These are phyloP conservation scores for Cistogaster globosa DNA, from an alignment of 2,888 invertebrate species.

Conservation along the genomic window DNA sequence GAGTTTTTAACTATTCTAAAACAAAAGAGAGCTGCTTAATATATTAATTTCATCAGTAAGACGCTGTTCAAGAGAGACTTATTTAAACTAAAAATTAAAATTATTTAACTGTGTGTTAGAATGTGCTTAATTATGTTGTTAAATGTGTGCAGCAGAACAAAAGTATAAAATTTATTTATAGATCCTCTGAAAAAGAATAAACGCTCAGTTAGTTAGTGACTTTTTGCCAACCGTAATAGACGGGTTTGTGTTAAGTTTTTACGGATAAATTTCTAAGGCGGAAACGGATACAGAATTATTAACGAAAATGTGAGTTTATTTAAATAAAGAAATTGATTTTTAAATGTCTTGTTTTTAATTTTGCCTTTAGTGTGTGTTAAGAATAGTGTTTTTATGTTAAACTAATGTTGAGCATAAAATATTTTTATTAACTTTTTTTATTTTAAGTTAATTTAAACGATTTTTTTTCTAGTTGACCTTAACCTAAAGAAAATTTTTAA, in stretches of 20 bases:
- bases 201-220: constrained; percentile 72
- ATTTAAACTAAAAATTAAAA: too few relatives aligned
- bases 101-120: too few relatives aligned
- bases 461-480: constrained; percentile 80
- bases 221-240: constrained; percentile 78
- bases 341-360: neutral
- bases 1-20: too few relatives aligned
- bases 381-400: neutral
- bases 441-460: constrained; percentile 68
- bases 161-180: constrained; percentile 58
- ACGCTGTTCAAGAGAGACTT: too few relatives aligned
- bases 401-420: neutral
- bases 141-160: too few relatives aligned
- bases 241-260: constrained; percentile 64
- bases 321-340: neutral
- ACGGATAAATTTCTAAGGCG: constrained; percentile 54
- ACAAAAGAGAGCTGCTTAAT: too few relatives aligned
- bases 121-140: too few relatives aligned
- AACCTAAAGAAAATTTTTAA: constrained; percentile 77
- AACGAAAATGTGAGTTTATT: constrained; percentile 49
- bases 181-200: constrained; percentile 50
- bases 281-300: constrained; percentile 60
- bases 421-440: neutral
- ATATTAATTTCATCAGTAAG: too few relatives aligned
- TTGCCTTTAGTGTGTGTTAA: neutral